Conservation (phyloP, 2,113 vertebrate genomes). For the Nematolebias whitei region DNA sequence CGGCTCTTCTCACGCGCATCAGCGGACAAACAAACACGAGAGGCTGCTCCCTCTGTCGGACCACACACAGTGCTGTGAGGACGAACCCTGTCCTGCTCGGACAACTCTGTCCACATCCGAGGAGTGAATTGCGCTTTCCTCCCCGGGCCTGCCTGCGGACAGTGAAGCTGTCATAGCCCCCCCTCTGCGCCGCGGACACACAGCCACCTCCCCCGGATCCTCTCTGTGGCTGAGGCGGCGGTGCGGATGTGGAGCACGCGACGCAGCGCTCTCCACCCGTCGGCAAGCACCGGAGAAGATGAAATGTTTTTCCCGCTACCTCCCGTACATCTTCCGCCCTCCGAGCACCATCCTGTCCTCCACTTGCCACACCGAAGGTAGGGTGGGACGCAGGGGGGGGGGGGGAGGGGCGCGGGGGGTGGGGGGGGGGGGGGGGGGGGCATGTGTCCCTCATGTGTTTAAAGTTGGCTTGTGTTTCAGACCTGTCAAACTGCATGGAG, state of each 20-base stretch:
- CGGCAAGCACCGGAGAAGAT: slow-evolving; percentile 81
- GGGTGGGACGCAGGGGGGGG: slow-evolving; percentile 68
- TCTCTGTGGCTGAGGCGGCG: slow-evolving; percentile 65
- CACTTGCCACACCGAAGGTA: slow-evolving; percentile 95
- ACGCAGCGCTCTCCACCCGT: slow-evolving; percentile 64
- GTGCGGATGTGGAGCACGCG: slow-evolving; percentile 79
- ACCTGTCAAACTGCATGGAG: slow-evolving; percentile 49
- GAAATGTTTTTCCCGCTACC: slow-evolving; percentile 98
- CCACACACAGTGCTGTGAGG: slow-evolving; percentile 37
- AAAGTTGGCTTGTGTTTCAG: slow-evolving; percentile 44
- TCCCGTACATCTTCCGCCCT: slow-evolving; percentile 94
- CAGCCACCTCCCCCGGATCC: slow-evolving; percentile 55
- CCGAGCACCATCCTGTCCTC: slow-evolving; percentile 91
- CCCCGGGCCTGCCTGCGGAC: slow-evolving; percentile 42
- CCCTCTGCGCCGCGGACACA: slow-evolving; percentile 67
- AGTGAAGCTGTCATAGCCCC: slow-evolving; percentile 80
- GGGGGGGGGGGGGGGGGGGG: neutral
- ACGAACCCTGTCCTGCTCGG: slow-evolving; percentile 49
- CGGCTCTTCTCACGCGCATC: neutral
- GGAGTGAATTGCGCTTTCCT: too few species aligned
- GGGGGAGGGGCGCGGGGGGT: slow-evolving; percentile 32
- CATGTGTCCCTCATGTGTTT: slow-evolving; percentile 4
- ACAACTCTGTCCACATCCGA: slow-evolving; percentile 28
- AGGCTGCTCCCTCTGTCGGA: slow-evolving; percentile 26
- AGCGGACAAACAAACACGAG: slow-evolving; percentile 1